phyloP scores from a whole-genome alignment of 2,888 invertebrate species.

The Epinotia nisella region DNA sequence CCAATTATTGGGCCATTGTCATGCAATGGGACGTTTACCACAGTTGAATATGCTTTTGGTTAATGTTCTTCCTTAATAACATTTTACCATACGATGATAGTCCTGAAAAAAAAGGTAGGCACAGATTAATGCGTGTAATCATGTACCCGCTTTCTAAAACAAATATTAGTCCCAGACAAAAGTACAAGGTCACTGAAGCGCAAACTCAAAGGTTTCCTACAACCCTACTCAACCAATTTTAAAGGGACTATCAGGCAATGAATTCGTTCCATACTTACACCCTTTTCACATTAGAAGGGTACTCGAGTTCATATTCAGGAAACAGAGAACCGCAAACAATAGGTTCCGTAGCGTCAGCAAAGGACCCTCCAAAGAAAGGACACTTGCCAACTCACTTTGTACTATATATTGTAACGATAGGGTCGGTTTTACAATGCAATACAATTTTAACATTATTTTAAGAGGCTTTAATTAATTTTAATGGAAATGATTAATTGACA shows the following conservation, averaged over 20 bases:
- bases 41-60: too few relatives aligned
- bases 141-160: slow-evolving; percentile 6
- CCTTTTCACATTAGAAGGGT: background rate
- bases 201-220: slow-evolving; percentile 27
- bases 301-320: slow-evolving; percentile 34
- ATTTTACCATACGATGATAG: too few relatives aligned
- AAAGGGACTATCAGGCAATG: background rate
- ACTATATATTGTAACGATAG: slow-evolving; percentile 19
- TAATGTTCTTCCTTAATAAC: too few relatives aligned
- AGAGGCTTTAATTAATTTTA: slow-evolving; percentile 33
- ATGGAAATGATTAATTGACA: slow-evolving; percentile 40
- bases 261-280: background rate
- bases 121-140: slow-evolving; percentile 15
- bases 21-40: too few relatives aligned
- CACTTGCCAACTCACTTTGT: slow-evolving; percentile 27
- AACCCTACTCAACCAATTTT: background rate
- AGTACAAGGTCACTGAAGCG: slow-evolving; percentile 19
- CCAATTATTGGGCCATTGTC: too few relatives aligned
- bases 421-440: background rate
- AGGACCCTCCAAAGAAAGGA: slow-evolving; percentile 30
- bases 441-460: slow-evolving; percentile 15
- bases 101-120: too few relatives aligned
- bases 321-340: slow-evolving; percentile 38
- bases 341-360: slow-evolving; percentile 29
- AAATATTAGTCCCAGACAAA: slow-evolving; percentile 36